Evolutionary conservation across 2,888 invertebrate species (phyloP), one percentile per base, ranked within the genome.

Genomic region (Ceratothoa steindachneri): DNA sequence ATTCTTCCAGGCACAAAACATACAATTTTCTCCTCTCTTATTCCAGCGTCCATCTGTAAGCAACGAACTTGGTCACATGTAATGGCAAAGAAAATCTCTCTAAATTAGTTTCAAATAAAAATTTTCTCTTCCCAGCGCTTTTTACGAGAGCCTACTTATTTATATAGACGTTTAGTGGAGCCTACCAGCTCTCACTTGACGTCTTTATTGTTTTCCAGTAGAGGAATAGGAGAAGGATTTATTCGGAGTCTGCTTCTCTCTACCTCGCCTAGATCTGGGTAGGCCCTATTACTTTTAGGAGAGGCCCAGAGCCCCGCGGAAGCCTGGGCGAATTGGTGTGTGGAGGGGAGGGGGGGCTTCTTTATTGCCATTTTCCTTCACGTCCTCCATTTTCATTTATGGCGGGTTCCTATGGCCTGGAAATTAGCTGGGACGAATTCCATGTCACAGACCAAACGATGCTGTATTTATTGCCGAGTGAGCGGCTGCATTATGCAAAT

Each of bases 101-200:
- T 24, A 60, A 60, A 60, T 60, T 60, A 60, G 60, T 60, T 60
- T 60, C 60, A 60, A 60, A 60, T 60, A 60, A 60, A 60, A 60
- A 60, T 60, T 60, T 60, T 60, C 60, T 60, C 24, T 60, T 60
- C 3, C 22, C n/a, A 24, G 24, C 60, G 24, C n/a, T 60, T 60
- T 60, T 60, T 60, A 60, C 60, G 60, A 60, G 60, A 22, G 12
- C 24, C 60, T 24, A 15, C 24, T 60, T 60, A 60, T 60, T 60
- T 60, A 60, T 60, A 60, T 24, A 60, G 60, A 60, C 60, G n/a
- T 60, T 60, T 60, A 60, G 60, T 60, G 60, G 60, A 60, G 60
- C 60, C n/a, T 60, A 22, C 24, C 22, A 22, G 60, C 24, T 24
- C 22, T 60, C 22, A 60, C 24, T 60, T 24, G 24, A 60, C 60